Percentiles rank a stretch among this genome's conserved stretches.
These are phyloP conservation scores for Xanthia icteritia DNA, from an alignment of 2,888 invertebrate species.

Conservation along the genomic window DNA sequence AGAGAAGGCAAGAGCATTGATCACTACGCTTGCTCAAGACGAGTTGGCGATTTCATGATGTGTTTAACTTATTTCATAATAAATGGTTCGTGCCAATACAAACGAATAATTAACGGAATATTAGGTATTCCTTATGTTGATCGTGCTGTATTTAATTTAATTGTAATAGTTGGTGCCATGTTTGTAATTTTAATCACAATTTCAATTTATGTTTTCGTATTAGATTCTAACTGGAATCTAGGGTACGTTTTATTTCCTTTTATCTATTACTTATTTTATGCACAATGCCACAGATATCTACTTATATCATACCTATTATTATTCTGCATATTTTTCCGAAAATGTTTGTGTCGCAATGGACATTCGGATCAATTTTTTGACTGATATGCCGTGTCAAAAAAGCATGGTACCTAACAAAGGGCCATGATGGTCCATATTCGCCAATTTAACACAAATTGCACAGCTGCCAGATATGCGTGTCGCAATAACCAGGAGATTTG, in stretches of 20 bases:
- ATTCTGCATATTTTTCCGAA: background rate
- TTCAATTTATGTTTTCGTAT: background rate
- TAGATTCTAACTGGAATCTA: conserved; percentile 20
- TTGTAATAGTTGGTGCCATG: too few species aligned
- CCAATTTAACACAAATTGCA: background rate
- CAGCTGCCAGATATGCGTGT: background rate
- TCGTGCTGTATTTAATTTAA: background rate
- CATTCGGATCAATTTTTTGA: background rate
- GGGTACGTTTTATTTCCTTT: background rate
- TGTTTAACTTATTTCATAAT: background rate
- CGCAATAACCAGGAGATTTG: background rate
- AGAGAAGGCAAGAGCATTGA: background rate
- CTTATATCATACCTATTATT: background rate
- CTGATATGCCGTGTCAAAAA: background rate
- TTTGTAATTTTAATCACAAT: background rate
- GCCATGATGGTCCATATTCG: background rate
- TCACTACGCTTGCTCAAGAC: background rate
- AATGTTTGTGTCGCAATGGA: too few species aligned
- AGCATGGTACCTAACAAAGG: too few species aligned
- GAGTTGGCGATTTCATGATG: background rate
- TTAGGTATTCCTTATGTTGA: background rate
- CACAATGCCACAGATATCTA: too few species aligned
- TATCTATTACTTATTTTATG: background rate
- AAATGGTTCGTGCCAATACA: background rate
- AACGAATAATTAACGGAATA: background rate